These are phyloP conservation scores for Hydra vulgaris DNA, from an alignment of 30 jellyfish, hydroid and myxozoan species.

Conservation along the genomic window DNA sequence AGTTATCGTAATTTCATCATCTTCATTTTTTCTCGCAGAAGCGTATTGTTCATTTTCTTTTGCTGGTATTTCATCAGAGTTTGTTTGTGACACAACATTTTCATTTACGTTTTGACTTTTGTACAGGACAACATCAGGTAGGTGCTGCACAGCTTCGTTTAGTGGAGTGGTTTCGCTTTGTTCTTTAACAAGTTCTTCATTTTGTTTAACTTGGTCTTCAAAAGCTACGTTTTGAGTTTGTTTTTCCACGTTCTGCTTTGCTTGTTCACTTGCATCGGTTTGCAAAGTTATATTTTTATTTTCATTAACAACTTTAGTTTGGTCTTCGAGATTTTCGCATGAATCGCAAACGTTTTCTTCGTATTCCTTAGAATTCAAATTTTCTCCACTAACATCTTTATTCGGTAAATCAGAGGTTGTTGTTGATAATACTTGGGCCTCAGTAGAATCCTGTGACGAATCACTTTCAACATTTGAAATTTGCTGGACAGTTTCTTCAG, in stretches of 20 bases:
- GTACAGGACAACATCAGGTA: neutral
- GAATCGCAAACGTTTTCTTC: neutral
- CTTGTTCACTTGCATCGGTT: neutral
- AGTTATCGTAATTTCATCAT: constrained; percentile 24
- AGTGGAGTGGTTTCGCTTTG: neutral
- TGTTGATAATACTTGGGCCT: neutral
- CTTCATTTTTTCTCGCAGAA: constrained; percentile 15
- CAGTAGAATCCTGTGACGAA: neutral
- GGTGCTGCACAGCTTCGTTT: neutral
- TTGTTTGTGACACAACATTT: neutral
- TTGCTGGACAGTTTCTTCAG: constrained; percentile 9
- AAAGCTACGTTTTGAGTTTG: neutral
- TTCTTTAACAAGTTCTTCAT: neutral
- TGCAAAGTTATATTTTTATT: neutral
- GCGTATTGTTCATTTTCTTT: constrained; percentile 8
- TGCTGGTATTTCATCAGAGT: neutral
- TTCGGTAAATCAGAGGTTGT: neutral
- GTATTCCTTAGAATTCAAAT: neutral
- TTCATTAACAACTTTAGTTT: neutral
- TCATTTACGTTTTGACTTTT: neutral
- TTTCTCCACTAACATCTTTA: neutral
- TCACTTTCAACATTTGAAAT: neutral
- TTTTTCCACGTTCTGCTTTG: neutral
- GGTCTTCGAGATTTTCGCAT: neutral
- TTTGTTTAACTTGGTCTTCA: neutral